These are phyloP conservation scores for Acipenser transmontanus DNA, from an alignment of 2,797 vertebrate genomes.

Conservation along the genomic window DNA sequence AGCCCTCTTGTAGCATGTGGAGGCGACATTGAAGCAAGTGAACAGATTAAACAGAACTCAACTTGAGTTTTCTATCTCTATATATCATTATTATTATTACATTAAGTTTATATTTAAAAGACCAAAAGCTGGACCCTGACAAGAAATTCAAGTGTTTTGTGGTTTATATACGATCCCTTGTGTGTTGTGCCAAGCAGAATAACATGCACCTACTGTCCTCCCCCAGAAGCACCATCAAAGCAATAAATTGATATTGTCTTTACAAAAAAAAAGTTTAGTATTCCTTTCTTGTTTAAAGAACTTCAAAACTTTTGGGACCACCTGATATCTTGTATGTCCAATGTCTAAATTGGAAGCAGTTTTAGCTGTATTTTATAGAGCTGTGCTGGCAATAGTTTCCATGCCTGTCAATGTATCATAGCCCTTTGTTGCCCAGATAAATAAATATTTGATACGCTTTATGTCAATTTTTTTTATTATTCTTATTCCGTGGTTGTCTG, in stretches of 20 bases:
- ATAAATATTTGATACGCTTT: slow-evolving; percentile 99
- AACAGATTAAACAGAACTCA: slow-evolving; percentile 81
- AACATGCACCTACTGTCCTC: slow-evolving; percentile 78
- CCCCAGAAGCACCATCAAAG: slow-evolving; percentile 83
- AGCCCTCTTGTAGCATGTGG: slow-evolving; percentile 98
- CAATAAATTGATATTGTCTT: slow-evolving; percentile 93
- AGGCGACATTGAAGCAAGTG: slow-evolving; percentile 87
- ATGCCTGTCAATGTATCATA: slow-evolving; percentile 99
- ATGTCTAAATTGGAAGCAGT: slow-evolving; percentile 90
- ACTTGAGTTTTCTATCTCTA: slow-evolving; percentile 59
- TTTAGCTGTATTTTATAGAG: slow-evolving; percentile 96
- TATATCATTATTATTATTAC: slow-evolving; percentile 62
- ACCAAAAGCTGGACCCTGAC: slow-evolving; percentile 67
- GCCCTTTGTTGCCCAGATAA: slow-evolving; percentile 99
- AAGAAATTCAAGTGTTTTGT: slow-evolving; percentile 61
- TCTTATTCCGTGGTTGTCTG: slow-evolving; percentile 78
- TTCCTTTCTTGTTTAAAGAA: slow-evolving; percentile 65
- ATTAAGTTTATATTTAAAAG: slow-evolving; percentile 73
- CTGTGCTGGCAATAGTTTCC: slow-evolving; percentile 93
- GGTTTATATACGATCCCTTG: slow-evolving; percentile 72
- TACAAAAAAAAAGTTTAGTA: slow-evolving; percentile 47
- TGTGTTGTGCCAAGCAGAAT: slow-evolving; percentile 80
- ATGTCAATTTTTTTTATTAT: slow-evolving; percentile 83
- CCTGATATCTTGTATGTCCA: slow-evolving; percentile 89
- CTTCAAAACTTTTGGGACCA: slow-evolving; percentile 77